Percentiles rank a stretch among this genome's conserved stretches.
Evolutionary conservation across 2,888 invertebrate genomes (phyloP).

Genomic region (Odontomyia ornata): DNA sequence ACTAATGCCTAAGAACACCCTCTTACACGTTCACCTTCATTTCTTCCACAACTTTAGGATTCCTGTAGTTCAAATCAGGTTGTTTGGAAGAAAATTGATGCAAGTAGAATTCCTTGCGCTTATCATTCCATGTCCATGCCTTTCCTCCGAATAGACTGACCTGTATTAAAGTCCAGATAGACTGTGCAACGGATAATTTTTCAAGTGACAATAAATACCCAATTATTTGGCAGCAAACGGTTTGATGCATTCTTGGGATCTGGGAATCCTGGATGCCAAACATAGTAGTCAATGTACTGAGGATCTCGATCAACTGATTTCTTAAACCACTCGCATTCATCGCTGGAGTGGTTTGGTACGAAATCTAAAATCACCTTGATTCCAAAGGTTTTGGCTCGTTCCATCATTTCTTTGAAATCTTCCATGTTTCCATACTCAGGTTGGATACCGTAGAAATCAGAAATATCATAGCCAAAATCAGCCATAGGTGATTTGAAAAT

Average conservation of each 20-base stretch:
- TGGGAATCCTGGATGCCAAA: constrained; percentile 67
- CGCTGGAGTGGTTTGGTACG: constrained; percentile 67
- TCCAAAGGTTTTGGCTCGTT: constrained; percentile 64
- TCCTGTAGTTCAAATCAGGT: constrained; percentile 79
- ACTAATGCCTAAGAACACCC: background rate
- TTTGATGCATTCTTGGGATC: constrained; percentile 51
- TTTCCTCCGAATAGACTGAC: constrained; percentile 71
- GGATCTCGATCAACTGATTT: constrained; percentile 68
- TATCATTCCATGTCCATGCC: constrained; percentile 77
- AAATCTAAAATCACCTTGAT: constrained; percentile 64
- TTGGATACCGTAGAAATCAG: constrained; percentile 70
- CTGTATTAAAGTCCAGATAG: constrained; percentile 61
- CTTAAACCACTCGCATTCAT: constrained; percentile 72
- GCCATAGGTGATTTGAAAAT: constrained; percentile 71
- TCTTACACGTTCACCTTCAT: constrained; percentile 66
- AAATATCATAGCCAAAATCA: constrained; percentile 74
- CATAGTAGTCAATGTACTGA: constrained; percentile 74
- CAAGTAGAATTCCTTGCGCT: constrained; percentile 75
- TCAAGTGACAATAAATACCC: constrained; percentile 59
- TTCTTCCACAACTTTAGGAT: constrained; percentile 70
- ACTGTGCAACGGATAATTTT: background rate
- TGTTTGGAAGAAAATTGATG: constrained; percentile 77
- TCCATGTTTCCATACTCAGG: constrained; percentile 72
- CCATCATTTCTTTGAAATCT: constrained; percentile 70
- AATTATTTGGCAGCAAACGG: constrained; percentile 66